phyloP scores from a whole-genome alignment of 1,140 invertebrate species.

The Bombus haemorrhoidalis region DNA sequence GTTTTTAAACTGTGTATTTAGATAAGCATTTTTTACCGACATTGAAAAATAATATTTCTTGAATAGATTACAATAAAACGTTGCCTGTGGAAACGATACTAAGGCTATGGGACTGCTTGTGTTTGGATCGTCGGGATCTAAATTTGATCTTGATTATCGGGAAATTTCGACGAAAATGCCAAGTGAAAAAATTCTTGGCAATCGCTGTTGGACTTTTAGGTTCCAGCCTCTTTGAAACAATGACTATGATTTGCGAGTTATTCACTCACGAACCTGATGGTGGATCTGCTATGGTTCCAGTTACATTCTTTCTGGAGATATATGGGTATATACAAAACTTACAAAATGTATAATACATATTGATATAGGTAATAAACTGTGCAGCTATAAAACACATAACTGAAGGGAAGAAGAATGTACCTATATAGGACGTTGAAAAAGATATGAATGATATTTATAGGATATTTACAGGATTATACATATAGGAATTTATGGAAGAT shows the following conservation, averaged over 20 bases:
- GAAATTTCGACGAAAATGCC: conserved; percentile 75
- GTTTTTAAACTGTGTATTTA: too few species aligned
- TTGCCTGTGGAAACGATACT: conserved; percentile 71
- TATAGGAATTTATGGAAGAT: too few species aligned
- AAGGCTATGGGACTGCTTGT: conserved; percentile 76
- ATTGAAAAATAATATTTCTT: not conserved
- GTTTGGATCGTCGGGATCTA: conserved; percentile 74
- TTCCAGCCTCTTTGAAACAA: conserved; percentile 84
- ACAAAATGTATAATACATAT: too few species aligned
- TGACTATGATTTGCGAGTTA: conserved; percentile 91
- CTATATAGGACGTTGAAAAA: not conserved
- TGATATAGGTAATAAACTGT: too few species aligned
- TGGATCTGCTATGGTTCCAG: conserved; percentile 89
- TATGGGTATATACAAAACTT: conserved; percentile 80
- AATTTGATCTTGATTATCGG: conserved; percentile 77
- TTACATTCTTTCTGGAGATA: conserved; percentile 87
- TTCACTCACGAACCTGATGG: conserved; percentile 92
- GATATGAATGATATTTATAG: not conserved
- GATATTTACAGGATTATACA: too few species aligned
- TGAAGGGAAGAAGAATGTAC: not conserved
- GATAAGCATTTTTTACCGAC: not conserved
- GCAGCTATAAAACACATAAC: not conserved
- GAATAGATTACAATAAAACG: conserved; percentile 77
- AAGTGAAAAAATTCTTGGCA: conserved; percentile 79
- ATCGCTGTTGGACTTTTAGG: conserved; percentile 77